Evolutionary conservation across 2,113 vertebrate species (phyloP).

Genomic region (Scophthalmus maximus): DNA sequence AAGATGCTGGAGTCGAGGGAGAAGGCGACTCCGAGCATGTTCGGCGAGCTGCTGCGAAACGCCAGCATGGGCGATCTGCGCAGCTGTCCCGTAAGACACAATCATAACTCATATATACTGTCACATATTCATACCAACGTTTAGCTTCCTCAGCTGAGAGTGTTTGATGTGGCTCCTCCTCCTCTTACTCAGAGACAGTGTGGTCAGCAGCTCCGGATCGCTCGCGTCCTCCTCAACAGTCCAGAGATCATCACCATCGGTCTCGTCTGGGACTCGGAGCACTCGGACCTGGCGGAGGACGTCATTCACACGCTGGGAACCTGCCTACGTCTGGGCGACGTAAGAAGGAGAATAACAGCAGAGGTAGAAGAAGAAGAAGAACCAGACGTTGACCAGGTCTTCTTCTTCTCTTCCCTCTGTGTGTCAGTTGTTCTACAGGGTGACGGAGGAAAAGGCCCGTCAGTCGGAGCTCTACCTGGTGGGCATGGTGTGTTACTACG

Average conservation of each 20-base stretch:
- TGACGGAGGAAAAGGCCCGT: slow-evolving; percentile 95
- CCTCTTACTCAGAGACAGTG: slow-evolving; percentile 89
- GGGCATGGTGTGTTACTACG: slow-evolving; percentile 98
- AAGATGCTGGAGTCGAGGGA: slow-evolving; percentile 94
- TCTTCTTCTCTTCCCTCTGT: background rate
- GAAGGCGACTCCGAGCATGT: slow-evolving; percentile 95
- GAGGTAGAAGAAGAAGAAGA: background rate
- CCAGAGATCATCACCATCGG: slow-evolving; percentile 97
- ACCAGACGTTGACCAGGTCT: background rate
- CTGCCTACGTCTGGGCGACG: slow-evolving; percentile 93
- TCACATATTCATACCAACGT: background rate
- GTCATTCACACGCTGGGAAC: slow-evolving; percentile 97
- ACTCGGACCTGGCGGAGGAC: slow-evolving; percentile 95
- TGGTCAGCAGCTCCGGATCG: slow-evolving; percentile 93
- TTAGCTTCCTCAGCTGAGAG: background rate
- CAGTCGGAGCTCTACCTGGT: slow-evolving; percentile 95
- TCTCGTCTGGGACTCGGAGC: slow-evolving; percentile 96
- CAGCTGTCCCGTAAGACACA: slow-evolving; percentile 89
- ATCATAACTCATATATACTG: background rate
- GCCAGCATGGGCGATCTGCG: slow-evolving; percentile 97
- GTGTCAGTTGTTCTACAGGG: slow-evolving; percentile 92
- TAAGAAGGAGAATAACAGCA: slow-evolving; percentile 69
- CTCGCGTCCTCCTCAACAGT: slow-evolving; percentile 94
- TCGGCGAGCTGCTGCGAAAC: slow-evolving; percentile 93
- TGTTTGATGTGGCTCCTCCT: background rate